Evolutionary conservation across 2,797 vertebrate species (phyloP), one percentile per base, ranked within the genome.

Genomic region (Garrulus glandarius): DNA sequence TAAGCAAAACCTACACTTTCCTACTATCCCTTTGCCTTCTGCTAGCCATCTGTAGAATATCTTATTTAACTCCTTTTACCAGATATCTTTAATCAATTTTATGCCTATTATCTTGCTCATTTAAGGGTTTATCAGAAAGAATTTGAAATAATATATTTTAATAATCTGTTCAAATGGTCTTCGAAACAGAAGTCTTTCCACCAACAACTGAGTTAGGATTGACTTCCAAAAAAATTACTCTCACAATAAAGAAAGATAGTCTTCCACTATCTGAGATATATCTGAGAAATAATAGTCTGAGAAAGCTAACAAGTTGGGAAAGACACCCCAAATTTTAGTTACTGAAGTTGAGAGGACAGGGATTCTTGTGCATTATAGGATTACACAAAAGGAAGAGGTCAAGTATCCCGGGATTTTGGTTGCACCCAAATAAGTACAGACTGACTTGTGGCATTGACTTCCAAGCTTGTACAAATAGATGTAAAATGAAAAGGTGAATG

Each of bases 401-500:
- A 80, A 81, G 87, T 67, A 46, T 70, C 65, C 30, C 0, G 1
- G 47, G 76, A 81, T 81, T 85, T 63, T 91, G 72, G 13, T 75
- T 94, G 84, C 63, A 87, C 57, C 24, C 23, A 23, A 83, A 55
- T 67, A 87, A 43, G 49, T 84, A 60, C 27, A 70, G 76, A 67
- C 14, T 65, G 68, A 49, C 46, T 77, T 27, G 36, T 37, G 78
- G 22, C 63, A 89, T 60, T 82, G 44, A 53, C 52, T 87, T 96
- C 46, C 68, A 76, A 85, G 50, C 10, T 85, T 92, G 34, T 57
- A 65, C 2, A 30, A 90, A 91, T 13, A 74, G 60, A 74, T 5
- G 7, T 44, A 57, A 94, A 93, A 92, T 30, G 80, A 68, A 91
- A 90, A 79, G 86, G 64, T 76, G 77, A 93, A 76, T 49, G 93